Base-by-base conservation (phyloP, 2,888 invertebrate genomes). In the Ophion costatus region DNA sequence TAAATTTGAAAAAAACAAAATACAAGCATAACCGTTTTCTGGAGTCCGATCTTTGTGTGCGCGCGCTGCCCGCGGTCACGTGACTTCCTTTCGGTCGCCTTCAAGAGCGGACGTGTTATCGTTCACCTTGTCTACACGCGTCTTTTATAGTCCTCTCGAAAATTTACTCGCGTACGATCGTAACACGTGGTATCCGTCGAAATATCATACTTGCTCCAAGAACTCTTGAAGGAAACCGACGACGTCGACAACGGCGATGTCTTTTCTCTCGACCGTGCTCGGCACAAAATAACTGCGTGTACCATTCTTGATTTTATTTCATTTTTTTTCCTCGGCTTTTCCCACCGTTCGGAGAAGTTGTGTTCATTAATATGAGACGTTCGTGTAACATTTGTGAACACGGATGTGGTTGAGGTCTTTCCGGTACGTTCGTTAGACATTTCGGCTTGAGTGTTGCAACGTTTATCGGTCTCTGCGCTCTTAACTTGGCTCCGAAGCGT, bases 101-200 rank as follows among this genome's bases (percentile, higher is more conserved):
- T 75, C 66, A n/a, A 29, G 14, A 63, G 11, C 42, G 75, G 56
- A 74, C 74, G 80, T 78, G 69, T 81, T 81, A 84, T 84, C 84
- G 80, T 66, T 81, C 84, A 66, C 57, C 66, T 61, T 63, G 78
- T 82, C 82, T 56, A 66, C 59, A 38, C 74, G 24, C 74, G 67
- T 73, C 67, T 42, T 73, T 71, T 22, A 59, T 42, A 45, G 38
- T 56, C 42, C 61, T 61, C 70, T 59, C 75, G 80, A 81, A 85
- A 88, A 88, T 87, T 87, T 74, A 85, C 87, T 87, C 85, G 86
- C 86, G 87, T 84, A 88, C 85, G 84, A 83, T 82, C 83, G 87
- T 87, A 88, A 88, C 82, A 64, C 73, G 80, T 82, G 33, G 63
- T 56, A 63, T 75, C 51, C 63, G 22, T 33, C 22, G 24, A 78